Evolutionary conservation across 2,888 invertebrate species (phyloP).

Genomic region (Hedya salicella): DNA sequence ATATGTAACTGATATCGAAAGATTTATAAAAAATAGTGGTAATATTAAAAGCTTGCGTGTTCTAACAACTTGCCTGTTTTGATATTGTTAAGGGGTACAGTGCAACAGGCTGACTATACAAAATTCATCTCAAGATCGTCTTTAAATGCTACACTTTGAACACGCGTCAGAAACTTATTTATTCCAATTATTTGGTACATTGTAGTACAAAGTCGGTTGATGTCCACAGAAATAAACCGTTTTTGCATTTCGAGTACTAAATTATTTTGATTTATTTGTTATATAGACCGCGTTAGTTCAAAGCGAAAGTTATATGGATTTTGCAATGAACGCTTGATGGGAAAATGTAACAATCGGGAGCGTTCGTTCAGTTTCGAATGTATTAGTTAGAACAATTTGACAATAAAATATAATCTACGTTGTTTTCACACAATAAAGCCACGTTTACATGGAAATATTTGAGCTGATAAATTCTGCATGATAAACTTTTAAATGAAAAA

Average conservation of each 20-base stretch:
- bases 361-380: slow-evolving; percentile 17
- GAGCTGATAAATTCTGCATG: neutral
- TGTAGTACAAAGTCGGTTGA: too few relatives aligned
- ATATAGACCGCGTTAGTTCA: neutral
- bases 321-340: too few relatives aligned
- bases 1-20: too few relatives aligned
- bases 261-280: too few relatives aligned
- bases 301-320: too few relatives aligned
- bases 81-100: neutral
- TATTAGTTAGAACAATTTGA: slow-evolving; percentile 28
- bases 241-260: too few relatives aligned
- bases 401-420: slow-evolving; percentile 13
- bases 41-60: neutral
- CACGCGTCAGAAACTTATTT: neutral
- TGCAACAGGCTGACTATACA: neutral
- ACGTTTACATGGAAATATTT: neutral
- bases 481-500: slow-evolving; percentile 2
- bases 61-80: neutral
- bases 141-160: neutral
- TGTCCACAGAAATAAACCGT: too few relatives aligned
- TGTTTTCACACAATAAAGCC: neutral
- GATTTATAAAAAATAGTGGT: neutral
- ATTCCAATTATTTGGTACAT: too few relatives aligned
- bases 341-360: slow-evolving; percentile 15
- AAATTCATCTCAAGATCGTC: too few relatives aligned